Conservation (phyloP, 2,797 vertebrate genomes). For the Lepus townsendii region DNA sequence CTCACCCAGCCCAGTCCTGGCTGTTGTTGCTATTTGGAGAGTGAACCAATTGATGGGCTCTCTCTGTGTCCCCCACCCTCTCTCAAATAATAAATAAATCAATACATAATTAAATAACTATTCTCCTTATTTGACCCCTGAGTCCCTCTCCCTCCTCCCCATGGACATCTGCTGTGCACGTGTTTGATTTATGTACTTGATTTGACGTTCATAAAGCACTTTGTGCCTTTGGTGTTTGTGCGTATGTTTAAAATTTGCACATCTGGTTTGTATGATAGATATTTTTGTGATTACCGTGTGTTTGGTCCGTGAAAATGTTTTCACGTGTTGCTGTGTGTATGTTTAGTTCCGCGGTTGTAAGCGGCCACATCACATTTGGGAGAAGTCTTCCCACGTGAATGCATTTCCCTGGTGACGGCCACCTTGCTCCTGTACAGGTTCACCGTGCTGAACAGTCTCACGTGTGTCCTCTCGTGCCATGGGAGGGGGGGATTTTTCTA, state of each 20-base stretch:
- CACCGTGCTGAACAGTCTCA: not conserved
- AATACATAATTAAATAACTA: too few relatives aligned
- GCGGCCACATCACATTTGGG: accelerated
- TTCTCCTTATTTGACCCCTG: not conserved
- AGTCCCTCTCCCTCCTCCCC: not conserved
- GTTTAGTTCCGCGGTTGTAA: not conserved
- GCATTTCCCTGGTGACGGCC: not conserved
- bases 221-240: not conserved
- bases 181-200: not conserved
- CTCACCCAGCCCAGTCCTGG: too few relatives aligned
- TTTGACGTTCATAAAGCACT: not conserved
- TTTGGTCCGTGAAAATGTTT: not conserved
- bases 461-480: not conserved
- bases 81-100: too few relatives aligned
- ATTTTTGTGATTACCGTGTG: not conserved
- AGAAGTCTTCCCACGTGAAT: too few relatives aligned
- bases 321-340: not conserved
- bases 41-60: too few relatives aligned
- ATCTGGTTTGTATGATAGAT: not conserved
- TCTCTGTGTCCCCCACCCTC: too few relatives aligned
- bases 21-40: too few relatives aligned
- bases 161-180: not conserved
- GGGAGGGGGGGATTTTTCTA: not conserved
- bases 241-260: not conserved
- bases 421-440: not conserved